A percentile compares a stretch with the other conserved stretches of the same genome.
Evolutionary conservation across 2,797 vertebrate genomes (phyloP).

Genomic region (Echiichthys vipera): DNA sequence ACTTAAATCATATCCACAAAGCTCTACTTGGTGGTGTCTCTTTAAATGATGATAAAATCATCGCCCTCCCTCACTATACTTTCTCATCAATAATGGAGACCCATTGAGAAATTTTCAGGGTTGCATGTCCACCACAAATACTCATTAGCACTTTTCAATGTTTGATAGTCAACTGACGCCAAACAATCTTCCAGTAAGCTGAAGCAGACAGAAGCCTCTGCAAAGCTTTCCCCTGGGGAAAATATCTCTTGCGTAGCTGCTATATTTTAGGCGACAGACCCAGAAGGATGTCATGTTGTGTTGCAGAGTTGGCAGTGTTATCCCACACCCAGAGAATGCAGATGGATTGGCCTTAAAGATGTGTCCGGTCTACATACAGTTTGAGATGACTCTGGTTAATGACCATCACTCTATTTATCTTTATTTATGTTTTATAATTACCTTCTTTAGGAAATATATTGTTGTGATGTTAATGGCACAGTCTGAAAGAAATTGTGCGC

Average conservation of each 20-base stretch:
- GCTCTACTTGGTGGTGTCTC: background rate
- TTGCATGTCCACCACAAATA: background rate
- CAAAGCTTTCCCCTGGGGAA: background rate
- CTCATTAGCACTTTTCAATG: background rate
- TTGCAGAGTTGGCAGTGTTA: conserved; percentile 1
- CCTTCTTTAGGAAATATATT: background rate
- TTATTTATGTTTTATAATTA: background rate
- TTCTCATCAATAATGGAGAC: conserved; percentile 17
- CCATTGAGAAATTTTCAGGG: conserved; percentile 9
- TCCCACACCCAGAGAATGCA: background rate
- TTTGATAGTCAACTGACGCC: background rate
- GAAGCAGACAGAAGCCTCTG: background rate
- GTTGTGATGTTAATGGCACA: background rate
- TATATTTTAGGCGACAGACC: conserved; percentile 19
- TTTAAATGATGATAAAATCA: conserved; percentile 10
- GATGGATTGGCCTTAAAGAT: background rate
- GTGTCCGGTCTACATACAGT: background rate
- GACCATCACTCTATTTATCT: background rate
- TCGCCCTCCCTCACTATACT: background rate
- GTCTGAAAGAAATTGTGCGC: background rate
- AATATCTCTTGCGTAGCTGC: background rate
- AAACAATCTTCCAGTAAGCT: background rate
- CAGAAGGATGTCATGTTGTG: conserved; percentile 9
- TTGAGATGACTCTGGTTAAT: background rate
- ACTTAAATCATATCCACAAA: background rate